phyloP scores from a whole-genome alignment of 2,797 vertebrate species.

The Mormyrops boulengeri region DNA sequence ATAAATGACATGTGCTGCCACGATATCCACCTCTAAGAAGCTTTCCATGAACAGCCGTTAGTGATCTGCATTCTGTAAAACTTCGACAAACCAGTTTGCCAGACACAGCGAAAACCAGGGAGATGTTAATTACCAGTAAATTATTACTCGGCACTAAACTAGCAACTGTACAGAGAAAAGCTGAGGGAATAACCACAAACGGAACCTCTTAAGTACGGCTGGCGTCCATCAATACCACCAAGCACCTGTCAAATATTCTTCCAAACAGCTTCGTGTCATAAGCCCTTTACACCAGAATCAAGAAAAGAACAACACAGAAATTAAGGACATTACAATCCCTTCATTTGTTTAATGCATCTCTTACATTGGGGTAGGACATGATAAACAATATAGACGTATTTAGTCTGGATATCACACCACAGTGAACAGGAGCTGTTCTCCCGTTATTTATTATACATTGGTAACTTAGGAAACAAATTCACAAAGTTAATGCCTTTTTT shows the following conservation, averaged over 20 bases:
- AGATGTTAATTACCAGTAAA: background rate
- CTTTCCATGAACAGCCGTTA: background rate
- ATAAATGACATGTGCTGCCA: background rate
- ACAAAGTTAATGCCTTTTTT: background rate
- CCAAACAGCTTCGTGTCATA: background rate
- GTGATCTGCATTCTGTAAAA: background rate
- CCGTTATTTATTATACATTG: background rate
- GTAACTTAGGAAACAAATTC: background rate
- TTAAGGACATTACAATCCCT: background rate
- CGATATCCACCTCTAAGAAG: background rate
- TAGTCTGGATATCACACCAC: background rate
- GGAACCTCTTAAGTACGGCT: background rate
- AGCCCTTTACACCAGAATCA: background rate
- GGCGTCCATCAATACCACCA: background rate
- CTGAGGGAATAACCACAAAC: background rate
- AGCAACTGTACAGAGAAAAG: background rate
- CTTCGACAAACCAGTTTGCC: background rate
- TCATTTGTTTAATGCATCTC: background rate
- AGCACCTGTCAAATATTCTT: background rate
- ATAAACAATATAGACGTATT: background rate
- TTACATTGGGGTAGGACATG: background rate
- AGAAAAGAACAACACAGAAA: background rate
- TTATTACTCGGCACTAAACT: background rate
- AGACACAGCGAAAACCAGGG: background rate
- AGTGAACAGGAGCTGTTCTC: background rate